These are phyloP conservation scores for Nezara viridula DNA, from an alignment of 2,888 invertebrate genomes.

Conservation along the genomic window DNA sequence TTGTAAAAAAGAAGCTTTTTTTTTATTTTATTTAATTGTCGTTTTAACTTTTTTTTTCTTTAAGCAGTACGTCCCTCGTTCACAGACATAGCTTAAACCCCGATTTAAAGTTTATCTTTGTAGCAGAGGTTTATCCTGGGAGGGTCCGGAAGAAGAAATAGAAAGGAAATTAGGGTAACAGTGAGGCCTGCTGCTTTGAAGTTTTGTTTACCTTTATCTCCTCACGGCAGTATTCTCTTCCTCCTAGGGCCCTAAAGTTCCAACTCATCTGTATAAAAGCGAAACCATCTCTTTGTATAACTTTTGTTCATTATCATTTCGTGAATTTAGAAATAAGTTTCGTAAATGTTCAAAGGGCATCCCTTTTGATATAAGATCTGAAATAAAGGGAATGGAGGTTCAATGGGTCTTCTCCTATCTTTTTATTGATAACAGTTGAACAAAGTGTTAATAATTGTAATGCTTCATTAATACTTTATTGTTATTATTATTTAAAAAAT, in stretches of 20 bases:
- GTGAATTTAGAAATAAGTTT: not conserved
- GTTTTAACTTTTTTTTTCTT: not conserved
- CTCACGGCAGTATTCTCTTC: not conserved
- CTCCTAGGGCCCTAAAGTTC: not conserved
- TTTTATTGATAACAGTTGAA: not conserved
- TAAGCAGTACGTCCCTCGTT: not conserved
- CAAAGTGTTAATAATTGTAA: not conserved
- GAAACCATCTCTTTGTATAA: slow-evolving; percentile 16
- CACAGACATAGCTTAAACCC: not conserved
- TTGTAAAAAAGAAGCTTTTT: no score
- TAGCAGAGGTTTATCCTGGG: not conserved
- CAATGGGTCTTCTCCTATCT: not conserved
- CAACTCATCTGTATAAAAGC: slow-evolving; percentile 21
- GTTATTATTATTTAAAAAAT: no score
- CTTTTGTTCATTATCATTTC: slow-evolving; percentile 36
- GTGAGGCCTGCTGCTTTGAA: slow-evolving; percentile 13
- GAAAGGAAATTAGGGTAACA: slow-evolving; percentile 39
- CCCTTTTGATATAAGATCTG: slow-evolving; percentile 26
- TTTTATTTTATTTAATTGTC: not conserved
- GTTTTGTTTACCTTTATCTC: slow-evolving; percentile 25
- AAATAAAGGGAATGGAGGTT: not conserved
- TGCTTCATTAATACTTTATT: not conserved
- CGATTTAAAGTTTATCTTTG: slow-evolving; percentile 12
- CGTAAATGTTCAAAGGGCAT: not conserved
- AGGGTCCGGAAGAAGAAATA: slow-evolving; percentile 18